These are phyloP conservation scores for Hartigia nigra DNA, from an alignment of 2,888 invertebrate genomes.

Conservation along the genomic window DNA sequence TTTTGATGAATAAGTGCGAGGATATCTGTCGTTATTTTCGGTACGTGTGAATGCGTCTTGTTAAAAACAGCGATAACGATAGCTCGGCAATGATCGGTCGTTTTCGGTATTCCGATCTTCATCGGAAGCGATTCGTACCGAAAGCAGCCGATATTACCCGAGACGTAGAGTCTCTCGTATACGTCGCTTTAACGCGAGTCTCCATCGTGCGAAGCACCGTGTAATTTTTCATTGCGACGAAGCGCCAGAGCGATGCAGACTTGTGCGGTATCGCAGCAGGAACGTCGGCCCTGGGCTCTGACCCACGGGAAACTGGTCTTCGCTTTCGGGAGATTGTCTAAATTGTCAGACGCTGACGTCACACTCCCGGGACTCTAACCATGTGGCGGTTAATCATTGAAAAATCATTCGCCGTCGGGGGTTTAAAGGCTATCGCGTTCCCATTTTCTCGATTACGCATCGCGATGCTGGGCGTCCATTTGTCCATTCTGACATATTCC, in stretches of 20 bases:
- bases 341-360: slow-evolving; percentile 61
- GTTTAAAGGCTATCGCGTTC: not conserved
- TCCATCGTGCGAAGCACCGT: not conserved
- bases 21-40: not conserved
- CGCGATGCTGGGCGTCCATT: too few relatives aligned
- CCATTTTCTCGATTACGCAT: not conserved
- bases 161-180: not conserved
- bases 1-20: too few relatives aligned
- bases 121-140: not conserved
- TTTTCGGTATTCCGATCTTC: not conserved
- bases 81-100: not conserved
- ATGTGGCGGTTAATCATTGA: slow-evolving; percentile 35
- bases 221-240: not conserved
- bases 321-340: slow-evolving; percentile 54
- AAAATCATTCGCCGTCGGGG: slow-evolving; percentile 27
- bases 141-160: not conserved
- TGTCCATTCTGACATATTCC: not conserved
- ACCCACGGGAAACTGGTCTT: slow-evolving; percentile 56
- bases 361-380: slow-evolving; percentile 37
- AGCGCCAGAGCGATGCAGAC: not conserved
- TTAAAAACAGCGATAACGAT: not conserved
- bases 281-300: not conserved
- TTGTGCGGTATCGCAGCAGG: not conserved
- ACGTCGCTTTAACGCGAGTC: not conserved
- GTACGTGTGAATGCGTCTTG: not conserved